Conservation (phyloP, 92 coral and sea anemone genomes). For the Metridium senile region DNA sequence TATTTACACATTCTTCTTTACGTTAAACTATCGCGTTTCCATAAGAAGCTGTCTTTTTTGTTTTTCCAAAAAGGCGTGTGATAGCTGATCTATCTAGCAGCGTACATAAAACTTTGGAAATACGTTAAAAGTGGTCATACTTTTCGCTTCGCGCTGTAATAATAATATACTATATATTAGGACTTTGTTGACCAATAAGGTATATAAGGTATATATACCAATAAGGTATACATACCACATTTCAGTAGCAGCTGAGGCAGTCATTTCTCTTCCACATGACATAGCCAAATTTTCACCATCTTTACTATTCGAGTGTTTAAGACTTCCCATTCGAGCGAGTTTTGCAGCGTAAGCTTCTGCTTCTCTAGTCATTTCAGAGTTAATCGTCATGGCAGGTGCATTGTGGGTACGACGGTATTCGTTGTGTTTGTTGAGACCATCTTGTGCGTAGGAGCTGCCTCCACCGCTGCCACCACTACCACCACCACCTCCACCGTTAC, state of each 20-base stretch:
- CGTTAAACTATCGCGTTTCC: no score
- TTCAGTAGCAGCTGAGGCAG: constrained; percentile 60
- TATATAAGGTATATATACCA: no score
- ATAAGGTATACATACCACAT: constrained; percentile 56
- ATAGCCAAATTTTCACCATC: constrained; percentile 85
- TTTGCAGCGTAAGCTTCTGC: constrained; percentile 74
- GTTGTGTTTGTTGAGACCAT: constrained; percentile 66
- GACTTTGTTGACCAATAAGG: no score
- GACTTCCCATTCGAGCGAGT: constrained; percentile 58
- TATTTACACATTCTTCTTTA: no score
- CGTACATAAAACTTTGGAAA: no score
- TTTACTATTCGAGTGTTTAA: constrained; percentile 49
- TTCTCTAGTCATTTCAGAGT: constrained; percentile 64
- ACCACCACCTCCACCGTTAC: neutral
- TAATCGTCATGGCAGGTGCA: constrained; percentile 68
- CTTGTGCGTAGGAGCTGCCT: constrained; percentile 21
- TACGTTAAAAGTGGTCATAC: no score
- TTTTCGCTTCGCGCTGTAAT: no score
- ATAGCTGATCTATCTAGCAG: no score
- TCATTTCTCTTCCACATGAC: constrained; percentile 62
- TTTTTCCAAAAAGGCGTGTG: no score
- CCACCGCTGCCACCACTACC: constrained; percentile 32
- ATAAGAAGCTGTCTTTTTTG: no score
- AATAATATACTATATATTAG: no score
- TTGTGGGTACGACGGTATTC: constrained; percentile 74